Conservation (phyloP, 2,888 invertebrate genomes). For the Drosophila borborema region DNA sequence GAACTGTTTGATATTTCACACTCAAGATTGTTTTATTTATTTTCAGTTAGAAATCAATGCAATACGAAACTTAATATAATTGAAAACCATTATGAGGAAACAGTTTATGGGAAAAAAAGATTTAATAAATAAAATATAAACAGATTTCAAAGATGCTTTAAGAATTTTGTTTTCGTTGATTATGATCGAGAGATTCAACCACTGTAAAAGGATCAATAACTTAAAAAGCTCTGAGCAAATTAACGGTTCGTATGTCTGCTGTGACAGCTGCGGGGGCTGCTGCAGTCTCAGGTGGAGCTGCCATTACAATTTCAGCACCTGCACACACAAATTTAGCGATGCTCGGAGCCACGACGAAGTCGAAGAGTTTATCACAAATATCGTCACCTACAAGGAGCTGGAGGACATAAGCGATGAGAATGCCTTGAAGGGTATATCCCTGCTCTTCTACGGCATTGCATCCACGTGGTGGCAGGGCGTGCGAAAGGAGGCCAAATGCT, state of each 20-base stretch:
- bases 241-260: neutral
- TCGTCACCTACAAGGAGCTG: conserved; percentile 81
- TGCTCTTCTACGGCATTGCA: conserved; percentile 78
- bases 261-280: neutral
- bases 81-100: neutral
- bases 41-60: neutral
- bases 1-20: neutral
- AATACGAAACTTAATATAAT: neutral
- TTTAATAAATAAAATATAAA: neutral
- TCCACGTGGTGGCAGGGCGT: conserved; percentile 84
- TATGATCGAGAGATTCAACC: no score
- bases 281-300: neutral
- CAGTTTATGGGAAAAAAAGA: neutral
- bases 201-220: neutral
- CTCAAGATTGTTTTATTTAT: neutral
- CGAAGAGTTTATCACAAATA: conserved; percentile 80
- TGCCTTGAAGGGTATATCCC: conserved; percentile 80
- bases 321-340: conserved; percentile 72
- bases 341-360: conserved; percentile 80
- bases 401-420: conserved; percentile 80
- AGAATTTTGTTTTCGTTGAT: no score
- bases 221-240: no score
- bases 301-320: conserved; percentile 72
- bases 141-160: neutral
- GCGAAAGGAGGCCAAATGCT: conserved; percentile 80